Percentiles rank a stretch among this genome's conserved stretches.
phyloP scores from a whole-genome alignment of 53 echinoderm and acorn worm species.

The Hippasteria phrygiana region DNA sequence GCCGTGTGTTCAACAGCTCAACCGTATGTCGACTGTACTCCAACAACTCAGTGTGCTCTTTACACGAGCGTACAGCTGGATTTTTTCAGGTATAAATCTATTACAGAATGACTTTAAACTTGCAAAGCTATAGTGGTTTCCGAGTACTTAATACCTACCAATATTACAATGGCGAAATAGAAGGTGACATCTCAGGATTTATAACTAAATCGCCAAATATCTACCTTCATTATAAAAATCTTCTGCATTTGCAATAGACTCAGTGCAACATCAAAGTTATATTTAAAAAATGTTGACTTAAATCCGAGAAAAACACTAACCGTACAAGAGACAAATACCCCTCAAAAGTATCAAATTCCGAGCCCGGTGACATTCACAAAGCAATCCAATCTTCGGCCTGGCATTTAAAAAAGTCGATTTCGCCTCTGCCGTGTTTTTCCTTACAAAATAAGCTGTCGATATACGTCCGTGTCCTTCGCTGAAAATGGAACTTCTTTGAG shows the following conservation, averaged over 20 bases:
- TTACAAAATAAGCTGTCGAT: not conserved
- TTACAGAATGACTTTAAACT: too few relatives aligned
- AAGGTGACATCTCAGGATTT: too few relatives aligned
- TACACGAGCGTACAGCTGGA: too few relatives aligned
- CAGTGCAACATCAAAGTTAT: not conserved
- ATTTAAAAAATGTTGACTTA: not conserved
- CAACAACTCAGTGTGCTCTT: too few relatives aligned
- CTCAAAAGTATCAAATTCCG: not conserved
- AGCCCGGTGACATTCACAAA: not conserved
- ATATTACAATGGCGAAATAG: too few relatives aligned
- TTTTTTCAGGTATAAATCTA: too few relatives aligned
- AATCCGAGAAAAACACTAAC: not conserved
- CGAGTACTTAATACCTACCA: too few relatives aligned
- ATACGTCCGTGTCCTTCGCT: not conserved
- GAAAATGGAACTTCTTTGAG: not conserved
- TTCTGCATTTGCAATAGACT: not conserved
- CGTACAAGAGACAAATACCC: not conserved
- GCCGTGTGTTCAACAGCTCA: too few relatives aligned
- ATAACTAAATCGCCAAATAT: too few relatives aligned
- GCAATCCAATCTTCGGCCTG: not conserved
- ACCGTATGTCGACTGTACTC: too few relatives aligned
- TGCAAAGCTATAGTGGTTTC: too few relatives aligned
- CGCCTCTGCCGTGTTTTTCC: not conserved
- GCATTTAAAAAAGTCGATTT: slow-evolving; percentile 9
- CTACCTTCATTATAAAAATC: too few relatives aligned